Conservation (phyloP, 2,797 vertebrate genomes). For the Hypotaenidia okinawae region DNA sequence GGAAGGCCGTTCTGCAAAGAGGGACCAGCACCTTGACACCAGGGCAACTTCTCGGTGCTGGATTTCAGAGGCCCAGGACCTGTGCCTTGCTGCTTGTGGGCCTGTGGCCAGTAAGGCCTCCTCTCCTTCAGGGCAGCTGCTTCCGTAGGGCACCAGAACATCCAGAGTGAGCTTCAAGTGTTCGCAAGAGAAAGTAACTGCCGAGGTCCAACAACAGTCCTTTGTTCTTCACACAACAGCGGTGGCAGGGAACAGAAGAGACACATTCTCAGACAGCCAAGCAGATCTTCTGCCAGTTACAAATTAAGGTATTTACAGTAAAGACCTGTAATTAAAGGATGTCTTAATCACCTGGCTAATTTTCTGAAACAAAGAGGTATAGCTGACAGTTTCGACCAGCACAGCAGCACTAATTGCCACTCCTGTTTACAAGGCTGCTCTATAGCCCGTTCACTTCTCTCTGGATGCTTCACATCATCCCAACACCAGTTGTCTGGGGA, state of each 20-base stretch:
- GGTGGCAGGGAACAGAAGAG: constrained; percentile 19
- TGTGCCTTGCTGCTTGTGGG: rapidly evolving
- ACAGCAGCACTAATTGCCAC: neutral
- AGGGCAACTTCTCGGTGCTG: neutral
- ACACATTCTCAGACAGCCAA: constrained; percentile 15
- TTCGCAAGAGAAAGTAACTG: constrained; percentile 4
- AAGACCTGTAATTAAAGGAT: neutral
- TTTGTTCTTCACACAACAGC: constrained; percentile 10
- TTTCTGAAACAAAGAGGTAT: neutral
- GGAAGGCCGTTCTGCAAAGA: neutral
- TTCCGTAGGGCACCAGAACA: neutral
- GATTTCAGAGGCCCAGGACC: neutral
- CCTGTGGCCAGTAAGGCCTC: neutral
- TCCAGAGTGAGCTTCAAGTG: neutral
- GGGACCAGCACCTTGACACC: neutral
- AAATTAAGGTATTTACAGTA: constrained; percentile 10
- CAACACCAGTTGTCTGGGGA: constrained; percentile 3
- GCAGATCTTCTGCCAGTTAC: constrained; percentile 22
- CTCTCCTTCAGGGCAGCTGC: neutral
- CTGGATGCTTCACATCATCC: constrained; percentile 15
- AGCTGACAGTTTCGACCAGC: neutral
- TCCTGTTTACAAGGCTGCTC: neutral
- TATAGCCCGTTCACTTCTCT: neutral
- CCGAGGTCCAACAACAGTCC: neutral
- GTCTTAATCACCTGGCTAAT: neutral